These are phyloP conservation scores for Ambastaia sidthimunki DNA, from an alignment of 2,797 vertebrate species.

Conservation along the genomic window DNA sequence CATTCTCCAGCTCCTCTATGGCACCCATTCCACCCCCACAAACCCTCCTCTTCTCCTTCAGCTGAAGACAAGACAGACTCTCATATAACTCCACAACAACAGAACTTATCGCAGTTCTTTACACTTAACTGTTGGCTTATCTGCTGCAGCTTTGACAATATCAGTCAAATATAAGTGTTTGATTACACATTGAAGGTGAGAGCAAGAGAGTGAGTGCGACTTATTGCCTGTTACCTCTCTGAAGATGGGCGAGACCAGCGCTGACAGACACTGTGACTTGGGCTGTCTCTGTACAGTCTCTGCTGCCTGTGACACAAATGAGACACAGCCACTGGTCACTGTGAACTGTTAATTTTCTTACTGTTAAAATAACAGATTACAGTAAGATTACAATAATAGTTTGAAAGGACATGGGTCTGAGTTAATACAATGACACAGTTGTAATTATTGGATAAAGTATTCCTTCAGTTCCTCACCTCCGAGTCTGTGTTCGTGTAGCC, in stretches of 20 bases:
- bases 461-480: constrained; percentile 69
- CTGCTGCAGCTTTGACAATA: not conserved
- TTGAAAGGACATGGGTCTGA: too few relatives aligned
- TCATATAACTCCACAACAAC: not conserved
- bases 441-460: too few relatives aligned
- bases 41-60: constrained; percentile 92
- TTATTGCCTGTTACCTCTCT: constrained; percentile 85
- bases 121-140: constrained; percentile 3
- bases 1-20: constrained; percentile 97
- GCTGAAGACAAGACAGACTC: constrained; percentile 59
- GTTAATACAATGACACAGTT: too few relatives aligned
- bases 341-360: too few relatives aligned
- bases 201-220: too few relatives aligned
- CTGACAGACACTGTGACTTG: constrained; percentile 93
- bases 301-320: constrained; percentile 72
- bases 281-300: constrained; percentile 93
- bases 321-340: too few relatives aligned
- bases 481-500: constrained; percentile 75
- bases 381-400: too few relatives aligned
- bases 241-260: constrained; percentile 94
- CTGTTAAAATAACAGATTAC: too few relatives aligned
- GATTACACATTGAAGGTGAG: not conserved
- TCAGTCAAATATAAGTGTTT: not conserved
- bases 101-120: constrained; percentile 15
- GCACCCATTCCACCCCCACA: constrained; percentile 88